Base-by-base conservation (phyloP, 2,113 vertebrate species). In the Lasiurus cinereus region DNA sequence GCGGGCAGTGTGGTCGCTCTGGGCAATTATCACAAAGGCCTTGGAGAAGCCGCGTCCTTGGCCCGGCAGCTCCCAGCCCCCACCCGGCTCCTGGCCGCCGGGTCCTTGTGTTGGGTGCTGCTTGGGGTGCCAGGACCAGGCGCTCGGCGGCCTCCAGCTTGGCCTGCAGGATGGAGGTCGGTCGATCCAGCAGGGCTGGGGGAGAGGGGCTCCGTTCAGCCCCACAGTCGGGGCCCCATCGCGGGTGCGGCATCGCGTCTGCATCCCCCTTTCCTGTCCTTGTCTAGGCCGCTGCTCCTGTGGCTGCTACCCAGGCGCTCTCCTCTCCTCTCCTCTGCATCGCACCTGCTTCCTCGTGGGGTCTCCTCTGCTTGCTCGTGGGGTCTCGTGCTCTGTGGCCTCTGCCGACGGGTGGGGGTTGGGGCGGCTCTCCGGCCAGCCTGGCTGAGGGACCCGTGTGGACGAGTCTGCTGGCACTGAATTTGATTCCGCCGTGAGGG, bases 231-330 rank as follows among this genome's bases (percentile, higher is more conserved):
- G 18, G 29, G 21, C 2, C 15, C 12, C 50, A 39, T 73, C 1
- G 29, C 39, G 0, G 8, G 27, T 50, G 27, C 16, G 1, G 5
- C 69, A 4, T 73, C 43, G 33, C 73, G 52, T 43, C 50, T 82
- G 33, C 36, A 6, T 22, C 59, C 8, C 33, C 14, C 31, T 27
- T 24, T 59, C 56, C 22, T 8, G 8, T 22, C 56, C 31, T 48
- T 36, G 39, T 48, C 52, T 29, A 0, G 0, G n/a, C n/a, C 2
- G 10, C 33, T 31, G 31, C 36, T 15, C 39, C 76, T 5, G 1
- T 2, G 13, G 31, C 33, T 24, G 11, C 12, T 9, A 4, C 31
- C 8, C 33, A 10, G 11, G 15, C 24, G 24, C 83, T 90, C 39
- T 39, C 10, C 46, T 46, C 19, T 27, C 27, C 33, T 21, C 4